phyloP scores from a whole-genome alignment of 2,888 invertebrate genomes.

The Dicranocentrus wangi region DNA sequence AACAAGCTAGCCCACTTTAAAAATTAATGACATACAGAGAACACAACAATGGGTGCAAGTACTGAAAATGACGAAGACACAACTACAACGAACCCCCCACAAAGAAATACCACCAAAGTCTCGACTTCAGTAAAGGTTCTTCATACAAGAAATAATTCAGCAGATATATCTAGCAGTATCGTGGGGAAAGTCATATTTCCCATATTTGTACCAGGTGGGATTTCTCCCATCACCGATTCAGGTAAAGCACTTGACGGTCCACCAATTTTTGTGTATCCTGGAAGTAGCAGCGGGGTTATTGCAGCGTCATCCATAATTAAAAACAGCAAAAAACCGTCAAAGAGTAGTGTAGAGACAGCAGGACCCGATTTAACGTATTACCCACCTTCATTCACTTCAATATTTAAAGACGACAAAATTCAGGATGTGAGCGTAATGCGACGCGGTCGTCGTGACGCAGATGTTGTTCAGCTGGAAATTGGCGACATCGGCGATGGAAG shows the following conservation, averaged over 20 bases:
- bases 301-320: neutral
- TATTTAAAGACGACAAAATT: neutral
- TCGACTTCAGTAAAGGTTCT: neutral
- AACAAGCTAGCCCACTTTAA: too few species aligned
- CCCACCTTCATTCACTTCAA: neutral
- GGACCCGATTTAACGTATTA: neutral
- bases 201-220: neutral
- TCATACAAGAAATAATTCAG: neutral
- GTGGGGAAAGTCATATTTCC: neutral
- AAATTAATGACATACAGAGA: too few species aligned
- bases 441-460: constrained; percentile 1
- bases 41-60: too few species aligned
- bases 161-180: neutral
- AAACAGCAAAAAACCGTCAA: neutral
- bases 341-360: neutral
- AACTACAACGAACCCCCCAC: neutral
- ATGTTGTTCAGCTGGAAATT: neutral
- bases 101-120: neutral
- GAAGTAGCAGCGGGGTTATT: neutral
- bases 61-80: neutral
- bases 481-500: neutral
- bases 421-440: neutral
- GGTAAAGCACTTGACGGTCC: too few species aligned
- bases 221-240: too few species aligned
- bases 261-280: neutral